phyloP scores from a whole-genome alignment of 2,797 vertebrate genomes.

The Scarus forsteni region DNA sequence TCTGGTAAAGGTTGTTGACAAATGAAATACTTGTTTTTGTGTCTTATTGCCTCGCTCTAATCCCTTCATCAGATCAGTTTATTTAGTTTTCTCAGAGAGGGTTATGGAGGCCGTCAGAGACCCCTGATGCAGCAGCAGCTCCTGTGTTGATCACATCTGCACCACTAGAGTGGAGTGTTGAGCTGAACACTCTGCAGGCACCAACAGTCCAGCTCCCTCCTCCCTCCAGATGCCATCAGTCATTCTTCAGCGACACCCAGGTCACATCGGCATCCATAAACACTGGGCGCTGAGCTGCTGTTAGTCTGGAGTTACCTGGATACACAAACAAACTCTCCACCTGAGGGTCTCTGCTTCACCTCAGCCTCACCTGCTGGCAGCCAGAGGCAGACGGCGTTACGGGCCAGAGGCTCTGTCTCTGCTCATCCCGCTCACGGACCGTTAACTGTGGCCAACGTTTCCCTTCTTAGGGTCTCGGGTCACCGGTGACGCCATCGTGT shows the following conservation, averaged over 20 bases:
- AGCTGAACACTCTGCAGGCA: conserved; percentile 30
- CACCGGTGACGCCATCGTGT: conserved; percentile 50
- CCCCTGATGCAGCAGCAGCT: not conserved
- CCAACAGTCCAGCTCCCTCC: not conserved
- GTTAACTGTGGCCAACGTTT: conserved; percentile 36
- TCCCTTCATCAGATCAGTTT: too few species aligned
- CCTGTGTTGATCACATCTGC: not conserved
- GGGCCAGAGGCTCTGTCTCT: conserved; percentile 58
- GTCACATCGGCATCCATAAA: conserved; percentile 67
- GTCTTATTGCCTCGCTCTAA: too few species aligned
- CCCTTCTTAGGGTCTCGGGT: conserved; percentile 31
- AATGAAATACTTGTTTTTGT: too few species aligned
- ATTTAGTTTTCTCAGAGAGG: too few species aligned
- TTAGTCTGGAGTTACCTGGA: conserved; percentile 70
- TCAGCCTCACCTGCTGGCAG: conserved; percentile 66
- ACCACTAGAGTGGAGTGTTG: conserved; percentile 76
- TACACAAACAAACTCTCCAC: conserved; percentile 69
- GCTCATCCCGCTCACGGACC: conserved; percentile 34
- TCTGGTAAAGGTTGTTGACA: too few species aligned
- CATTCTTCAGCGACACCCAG: conserved; percentile 56
- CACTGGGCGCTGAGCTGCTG: conserved; percentile 37
- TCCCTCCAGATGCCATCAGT: conserved; percentile 6
- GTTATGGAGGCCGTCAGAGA: not conserved
- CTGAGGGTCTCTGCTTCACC: conserved; percentile 68
- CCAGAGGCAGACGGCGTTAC: conserved; percentile 12